Evolutionary conservation across 2,888 invertebrate species (phyloP).

Genomic region (Orthosia gracilis): DNA sequence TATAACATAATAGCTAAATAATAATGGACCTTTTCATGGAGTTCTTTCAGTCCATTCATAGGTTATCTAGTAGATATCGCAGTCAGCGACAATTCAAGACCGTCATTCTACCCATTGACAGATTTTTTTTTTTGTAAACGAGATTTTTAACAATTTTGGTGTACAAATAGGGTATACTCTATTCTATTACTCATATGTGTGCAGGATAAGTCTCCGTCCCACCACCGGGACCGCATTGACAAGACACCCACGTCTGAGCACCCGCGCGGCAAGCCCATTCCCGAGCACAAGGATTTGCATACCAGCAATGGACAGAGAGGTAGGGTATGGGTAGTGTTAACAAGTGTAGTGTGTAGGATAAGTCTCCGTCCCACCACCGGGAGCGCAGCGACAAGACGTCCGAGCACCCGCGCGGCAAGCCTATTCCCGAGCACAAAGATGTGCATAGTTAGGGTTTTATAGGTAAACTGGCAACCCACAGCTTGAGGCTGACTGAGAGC

Average conservation of each 20-base stretch:
- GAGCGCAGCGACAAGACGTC: slow-evolving; percentile 73
- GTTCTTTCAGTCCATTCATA: no score
- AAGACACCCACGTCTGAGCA: slow-evolving; percentile 74
- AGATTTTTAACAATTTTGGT: no score
- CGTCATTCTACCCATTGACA: no score
- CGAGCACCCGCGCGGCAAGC: slow-evolving; percentile 67
- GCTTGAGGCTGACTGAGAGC: no score
- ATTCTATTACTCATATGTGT: slow-evolving; percentile 48
- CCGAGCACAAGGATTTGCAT: slow-evolving; percentile 70
- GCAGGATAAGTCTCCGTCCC: slow-evolving; percentile 70
- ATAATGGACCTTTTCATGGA: no score
- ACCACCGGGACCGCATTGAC: slow-evolving; percentile 72
- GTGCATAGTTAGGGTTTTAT: background rate
- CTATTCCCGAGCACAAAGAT: slow-evolving; percentile 69
- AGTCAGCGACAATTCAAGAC: no score
- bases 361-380: slow-evolving; percentile 75
- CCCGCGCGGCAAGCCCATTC: slow-evolving; percentile 57
- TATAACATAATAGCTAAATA: no score
- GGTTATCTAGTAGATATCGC: no score
- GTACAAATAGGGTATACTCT: no score
- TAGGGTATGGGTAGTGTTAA: slow-evolving; percentile 6
- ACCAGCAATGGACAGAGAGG: slow-evolving; percentile 66
- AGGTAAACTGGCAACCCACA: no score
- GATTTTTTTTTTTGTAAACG: no score
- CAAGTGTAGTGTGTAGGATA: slow-evolving; percentile 74